Base-by-base conservation (phyloP, 2,888 invertebrate species). In the Melikaiella ostensackeni region DNA sequence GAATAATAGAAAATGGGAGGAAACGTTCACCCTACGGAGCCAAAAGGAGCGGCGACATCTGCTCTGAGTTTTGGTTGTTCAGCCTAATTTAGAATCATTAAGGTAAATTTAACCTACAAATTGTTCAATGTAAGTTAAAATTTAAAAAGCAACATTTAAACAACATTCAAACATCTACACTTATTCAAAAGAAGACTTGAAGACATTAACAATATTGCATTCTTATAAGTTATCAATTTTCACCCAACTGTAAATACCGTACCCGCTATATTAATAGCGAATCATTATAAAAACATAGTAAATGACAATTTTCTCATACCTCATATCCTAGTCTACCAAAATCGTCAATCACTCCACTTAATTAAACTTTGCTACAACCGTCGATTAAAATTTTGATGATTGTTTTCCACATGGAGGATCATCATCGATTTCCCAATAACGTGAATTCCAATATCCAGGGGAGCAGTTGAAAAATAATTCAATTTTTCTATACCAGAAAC, bases 331-430 rank as follows among this genome's bases (percentile, higher is more conserved):
- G 11, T 30, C 21, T 30, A 30, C 16, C 13, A 70, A 70, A 50
- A 30, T 70, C 27, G 27, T 30, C 50, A 50, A 70, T 70, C 46
- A 70, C 46, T 50, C 50, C 70, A 70, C 30, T 55, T 50, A 70
- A 70, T 70, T 50, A 70, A 70, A 46, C 70, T 70, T 55, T 19
- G n/a, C 64, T 24, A 64, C 9, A 70, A 19, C 16, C n/a, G 19
- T 70, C 70, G 19, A 70, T 55, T 70, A 30, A 50, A 70, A 70
- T 70, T 11, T 13, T 33, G 50, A 70, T 70, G 70, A 70, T 70
- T 70, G 33, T 70, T 50, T 70, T 70, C 30, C 50, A 70, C 70
- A 70, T 19, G 4, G 30, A 11, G 30, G n/a, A 70, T n/a, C 30
- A 33, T 70, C 46, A 42, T 70, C n/a, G 30, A 30, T 46, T 46